Evolutionary conservation across 2,113 vertebrate species (phyloP).

Genomic region (Excalfactoria chinensis): DNA sequence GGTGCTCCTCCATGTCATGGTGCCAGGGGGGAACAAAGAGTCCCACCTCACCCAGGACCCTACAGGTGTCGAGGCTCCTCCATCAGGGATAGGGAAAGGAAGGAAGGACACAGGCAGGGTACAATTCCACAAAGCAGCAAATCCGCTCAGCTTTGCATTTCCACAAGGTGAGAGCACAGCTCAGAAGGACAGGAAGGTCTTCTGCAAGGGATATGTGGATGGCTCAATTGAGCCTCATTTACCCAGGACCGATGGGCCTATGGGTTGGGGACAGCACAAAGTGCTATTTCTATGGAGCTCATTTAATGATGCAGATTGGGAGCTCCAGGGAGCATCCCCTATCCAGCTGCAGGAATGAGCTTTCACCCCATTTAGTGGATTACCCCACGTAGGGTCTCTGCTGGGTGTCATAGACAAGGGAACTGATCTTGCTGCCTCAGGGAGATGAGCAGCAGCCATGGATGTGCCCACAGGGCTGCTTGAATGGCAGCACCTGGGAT

Average conservation of each 20-base stretch:
- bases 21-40: accelerated
- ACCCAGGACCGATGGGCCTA: accelerated
- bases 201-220: background rate
- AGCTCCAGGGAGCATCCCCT: background rate
- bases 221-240: background rate
- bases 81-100: background rate
- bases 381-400: background rate
- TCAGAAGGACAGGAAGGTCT: accelerated
- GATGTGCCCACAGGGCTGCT: accelerated
- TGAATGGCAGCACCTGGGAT: background rate
- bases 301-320: background rate
- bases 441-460: background rate
- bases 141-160: background rate
- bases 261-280: background rate
- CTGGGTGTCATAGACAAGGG: background rate
- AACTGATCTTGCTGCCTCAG: background rate
- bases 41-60: background rate
- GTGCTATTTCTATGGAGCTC: background rate
- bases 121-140: background rate
- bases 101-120: background rate
- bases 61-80: background rate
- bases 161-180: background rate
- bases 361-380: background rate
- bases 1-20: accelerated
- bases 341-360: accelerated